Percentiles rank a stretch among this genome's conserved stretches.
Conservation (phyloP, 2,113 vertebrate genomes). For the Scophthalmus maximus region DNA sequence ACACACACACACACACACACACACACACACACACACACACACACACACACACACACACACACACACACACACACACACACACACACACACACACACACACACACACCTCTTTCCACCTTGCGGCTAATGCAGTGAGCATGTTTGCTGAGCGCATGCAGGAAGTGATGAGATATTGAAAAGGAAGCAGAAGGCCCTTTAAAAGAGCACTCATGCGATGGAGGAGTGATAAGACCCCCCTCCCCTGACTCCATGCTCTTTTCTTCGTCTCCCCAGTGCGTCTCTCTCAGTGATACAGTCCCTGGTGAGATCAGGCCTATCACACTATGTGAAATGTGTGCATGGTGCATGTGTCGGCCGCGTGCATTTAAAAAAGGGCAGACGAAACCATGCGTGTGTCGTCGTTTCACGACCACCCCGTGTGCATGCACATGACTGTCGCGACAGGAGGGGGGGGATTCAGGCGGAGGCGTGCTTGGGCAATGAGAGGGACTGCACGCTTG, state of each 20-base stretch:
- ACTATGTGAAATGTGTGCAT: not conserved
- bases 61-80: conserved; percentile 15
- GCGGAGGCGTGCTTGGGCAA: not conserved
- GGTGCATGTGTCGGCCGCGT: not conserved
- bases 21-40: conserved; percentile 30
- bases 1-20: conserved; percentile 2
- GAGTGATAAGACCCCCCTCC: conserved; percentile 52
- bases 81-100: conserved; percentile 32
- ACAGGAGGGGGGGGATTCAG: not conserved
- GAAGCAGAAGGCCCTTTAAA: conserved; percentile 58
- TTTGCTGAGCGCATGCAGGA: conserved; percentile 61
- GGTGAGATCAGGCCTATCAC: conserved; percentile 19
- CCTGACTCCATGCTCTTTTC: too few relatives aligned
- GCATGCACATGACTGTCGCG: not conserved
- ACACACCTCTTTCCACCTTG: not conserved
- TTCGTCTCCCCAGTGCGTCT: conserved; percentile 15
- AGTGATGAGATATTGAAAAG: conserved; percentile 75
- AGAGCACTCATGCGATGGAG: conserved; percentile 52
- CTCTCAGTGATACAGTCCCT: conserved; percentile 17
- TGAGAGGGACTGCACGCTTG: conserved; percentile 37
- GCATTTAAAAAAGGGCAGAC: conserved; percentile 8
- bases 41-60: conserved; percentile 16
- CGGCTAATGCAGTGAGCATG: conserved; percentile 60
- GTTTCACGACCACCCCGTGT: not conserved
- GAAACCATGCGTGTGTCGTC: not conserved